Percentiles rank a stretch among this genome's conserved stretches.
phyloP scores from a whole-genome alignment of 2,113 vertebrate species.

The Cochlearius cochlearius region DNA sequence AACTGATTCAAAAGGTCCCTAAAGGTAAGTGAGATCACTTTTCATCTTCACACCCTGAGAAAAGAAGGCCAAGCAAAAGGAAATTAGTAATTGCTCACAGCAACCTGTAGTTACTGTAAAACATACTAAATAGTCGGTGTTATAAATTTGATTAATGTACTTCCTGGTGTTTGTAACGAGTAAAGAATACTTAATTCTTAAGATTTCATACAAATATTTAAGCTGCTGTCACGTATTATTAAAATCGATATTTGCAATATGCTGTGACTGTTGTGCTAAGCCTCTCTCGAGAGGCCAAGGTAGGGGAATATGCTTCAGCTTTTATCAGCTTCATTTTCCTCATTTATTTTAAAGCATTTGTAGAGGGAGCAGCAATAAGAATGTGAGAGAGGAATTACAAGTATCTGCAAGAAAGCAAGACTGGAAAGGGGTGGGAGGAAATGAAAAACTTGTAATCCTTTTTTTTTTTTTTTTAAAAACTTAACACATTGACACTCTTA shows the following conservation, averaged over 20 bases:
- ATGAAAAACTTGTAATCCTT: neutral
- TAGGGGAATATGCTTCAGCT: neutral
- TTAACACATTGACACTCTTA: neutral
- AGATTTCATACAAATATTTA: neutral
- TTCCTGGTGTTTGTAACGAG: neutral
- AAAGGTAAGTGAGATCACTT: neutral
- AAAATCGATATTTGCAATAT: neutral
- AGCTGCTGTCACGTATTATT: neutral
- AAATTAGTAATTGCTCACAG: neutral
- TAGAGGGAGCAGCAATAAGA: constrained; percentile 8
- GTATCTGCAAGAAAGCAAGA: constrained; percentile 50
- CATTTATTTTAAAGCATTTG: neutral
- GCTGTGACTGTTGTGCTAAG: neutral
- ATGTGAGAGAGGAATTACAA: constrained; percentile 51
- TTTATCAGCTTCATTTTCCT: neutral
- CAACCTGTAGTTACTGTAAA: neutral
- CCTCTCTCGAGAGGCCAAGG: neutral
- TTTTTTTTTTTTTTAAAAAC: neutral
- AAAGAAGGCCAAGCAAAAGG: neutral
- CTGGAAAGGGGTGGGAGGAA: constrained; percentile 17
- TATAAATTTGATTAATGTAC: neutral
- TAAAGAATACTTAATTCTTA: neutral
- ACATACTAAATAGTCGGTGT: neutral
- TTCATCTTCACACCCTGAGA: neutral
- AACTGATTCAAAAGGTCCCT: neutral